Evolutionary conservation across 2,113 vertebrate species (phyloP), one percentile per base, ranked within the genome.

Genomic region (Oostethus manadensis): DNA sequence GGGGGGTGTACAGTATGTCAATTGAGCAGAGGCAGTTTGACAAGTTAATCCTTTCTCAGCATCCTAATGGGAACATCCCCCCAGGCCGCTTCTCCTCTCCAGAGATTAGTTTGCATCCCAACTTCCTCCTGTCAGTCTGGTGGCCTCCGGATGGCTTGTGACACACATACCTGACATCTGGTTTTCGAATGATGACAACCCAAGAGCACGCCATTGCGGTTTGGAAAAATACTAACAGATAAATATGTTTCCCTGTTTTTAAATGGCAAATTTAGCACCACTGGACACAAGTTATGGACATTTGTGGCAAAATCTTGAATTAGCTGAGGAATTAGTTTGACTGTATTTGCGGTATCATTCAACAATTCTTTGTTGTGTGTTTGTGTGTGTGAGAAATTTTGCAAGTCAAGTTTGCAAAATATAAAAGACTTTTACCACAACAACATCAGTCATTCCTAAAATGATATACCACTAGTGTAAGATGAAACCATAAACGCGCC

Each of bases 21-120:
- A 45, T 68, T 45, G 59, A 70, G 68, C 49, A 66, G 62, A 77
- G 62, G 62, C 78, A 78, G 65, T 73, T 83, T 87, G 85, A 90
- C 86, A 80, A 85, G 76, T 88, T 84, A 86, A 88, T 89, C 82
- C 79, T 73, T 77, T 74, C 77, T 74, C 80, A 83, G 83, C 80
- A 86, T 66, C 78, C 73, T 66, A 71, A 85, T 77, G 72, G 77
- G 75, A 88, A 84, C 70, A 73, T 76, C 68, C 80, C 80, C 77
- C 78, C 73, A 74, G 80, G 78, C 77, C 72, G 74, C 77, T 58
- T 77, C 77, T 80, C 74, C 78, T 74, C 86, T 53, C 64, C 73
- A 70, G 64, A 77, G 75, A 87, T 85, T 77, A 87, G 76, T 82
- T 88, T 84, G 78, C 81, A 87, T 87, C 75, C 59, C 68, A 68